Evolutionary conservation across 2,888 invertebrate genomes (phyloP).

Genomic region (Nomada ruficornis): DNA sequence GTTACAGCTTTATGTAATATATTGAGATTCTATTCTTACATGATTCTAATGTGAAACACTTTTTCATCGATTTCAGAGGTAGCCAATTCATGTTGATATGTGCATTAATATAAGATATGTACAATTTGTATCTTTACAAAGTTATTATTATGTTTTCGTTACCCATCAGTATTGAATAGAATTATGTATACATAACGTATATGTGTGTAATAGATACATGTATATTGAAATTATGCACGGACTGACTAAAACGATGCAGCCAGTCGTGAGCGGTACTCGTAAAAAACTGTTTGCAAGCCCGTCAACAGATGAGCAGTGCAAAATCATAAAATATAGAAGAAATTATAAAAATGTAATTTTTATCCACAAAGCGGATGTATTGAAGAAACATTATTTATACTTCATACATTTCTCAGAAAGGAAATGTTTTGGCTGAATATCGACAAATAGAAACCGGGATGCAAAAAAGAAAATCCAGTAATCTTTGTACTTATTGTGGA

Average conservation of each 20-base stretch:
- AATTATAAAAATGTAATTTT: constrained; percentile 22
- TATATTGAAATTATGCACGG: constrained; percentile 53
- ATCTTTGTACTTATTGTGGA: constrained; percentile 59
- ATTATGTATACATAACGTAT: constrained; percentile 28
- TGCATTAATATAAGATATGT: constrained; percentile 59
- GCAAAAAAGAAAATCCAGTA: constrained; percentile 36
- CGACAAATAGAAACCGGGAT: constrained; percentile 10
- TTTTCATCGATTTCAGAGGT: constrained; percentile 35
- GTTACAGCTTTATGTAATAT: constrained; percentile 47
- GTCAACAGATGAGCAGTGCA: constrained; percentile 32
- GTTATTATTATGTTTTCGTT: constrained; percentile 62
- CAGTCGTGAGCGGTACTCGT: constrained; percentile 47
- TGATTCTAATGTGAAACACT: constrained; percentile 44
- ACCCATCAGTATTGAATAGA: constrained; percentile 65
- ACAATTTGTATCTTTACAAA: constrained; percentile 55
- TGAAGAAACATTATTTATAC: constrained; percentile 32
- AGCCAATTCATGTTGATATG: constrained; percentile 49
- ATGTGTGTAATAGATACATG: constrained; percentile 51
- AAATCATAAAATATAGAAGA: constrained; percentile 19
- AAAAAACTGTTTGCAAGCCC: constrained; percentile 38
- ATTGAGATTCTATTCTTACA: constrained; percentile 32
- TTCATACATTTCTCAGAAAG: constrained; percentile 31
- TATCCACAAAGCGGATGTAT: constrained; percentile 19
- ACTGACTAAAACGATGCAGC: constrained; percentile 46
- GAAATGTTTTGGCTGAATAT: constrained; percentile 29